These are phyloP conservation scores for Oryzias celebensis DNA, from an alignment of 2,113 vertebrate genomes.

Conservation along the genomic window DNA sequence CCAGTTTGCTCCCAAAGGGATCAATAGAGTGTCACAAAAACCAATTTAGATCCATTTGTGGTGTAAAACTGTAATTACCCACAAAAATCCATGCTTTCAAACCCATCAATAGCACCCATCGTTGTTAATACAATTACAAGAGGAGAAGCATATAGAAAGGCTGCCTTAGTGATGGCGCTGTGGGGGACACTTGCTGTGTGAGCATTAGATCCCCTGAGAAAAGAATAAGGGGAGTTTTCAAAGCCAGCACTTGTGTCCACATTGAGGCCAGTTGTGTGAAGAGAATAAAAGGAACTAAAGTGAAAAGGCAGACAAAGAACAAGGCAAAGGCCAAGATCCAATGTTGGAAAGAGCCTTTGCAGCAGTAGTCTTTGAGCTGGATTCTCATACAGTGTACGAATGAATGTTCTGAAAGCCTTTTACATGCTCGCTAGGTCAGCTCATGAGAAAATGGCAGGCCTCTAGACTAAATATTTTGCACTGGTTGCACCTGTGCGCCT, in stretches of 20 bases:
- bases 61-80: constrained; percentile 67
- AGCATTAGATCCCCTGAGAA: constrained; percentile 25
- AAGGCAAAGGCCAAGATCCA: constrained; percentile 6
- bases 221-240: constrained; percentile 5
- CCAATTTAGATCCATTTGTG: constrained; percentile 71
- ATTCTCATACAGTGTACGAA: neutral
- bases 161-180: constrained; percentile 4
- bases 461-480: no score
- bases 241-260: constrained; percentile 20
- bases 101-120: constrained; percentile 50
- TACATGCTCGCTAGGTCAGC: neutral
- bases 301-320: constrained; percentile 8
- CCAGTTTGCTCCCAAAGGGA: constrained; percentile 50
- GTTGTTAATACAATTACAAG: constrained; percentile 51
- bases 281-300: constrained; percentile 3
- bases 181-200: constrained; percentile 16
- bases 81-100: constrained; percentile 57
- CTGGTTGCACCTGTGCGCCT: no score
- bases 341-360: neutral
- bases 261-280: constrained; percentile 22
- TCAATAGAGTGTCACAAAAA: constrained; percentile 65
- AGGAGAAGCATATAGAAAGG: constrained; percentile 29
- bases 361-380: neutral
- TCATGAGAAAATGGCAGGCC: neutral
- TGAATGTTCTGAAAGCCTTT: neutral